phyloP scores from a whole-genome alignment of 2,888 invertebrate species.

The Dascillus cervinus region DNA sequence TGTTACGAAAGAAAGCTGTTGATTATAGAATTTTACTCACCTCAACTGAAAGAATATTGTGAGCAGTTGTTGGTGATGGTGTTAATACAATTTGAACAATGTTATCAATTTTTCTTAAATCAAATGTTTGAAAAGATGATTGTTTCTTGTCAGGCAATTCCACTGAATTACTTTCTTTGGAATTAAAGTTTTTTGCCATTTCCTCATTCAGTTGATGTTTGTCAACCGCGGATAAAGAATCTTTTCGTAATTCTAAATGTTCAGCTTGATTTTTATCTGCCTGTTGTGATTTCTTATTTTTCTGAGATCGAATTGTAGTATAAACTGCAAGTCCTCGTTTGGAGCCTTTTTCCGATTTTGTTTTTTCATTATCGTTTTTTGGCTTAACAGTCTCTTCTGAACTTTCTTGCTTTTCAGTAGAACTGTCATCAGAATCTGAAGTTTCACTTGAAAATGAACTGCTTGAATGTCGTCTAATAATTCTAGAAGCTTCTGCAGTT shows the following conservation, averaged over 20 bases:
- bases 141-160: constrained; percentile 12
- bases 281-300: not conserved
- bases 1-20: too few species aligned
- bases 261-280: not conserved
- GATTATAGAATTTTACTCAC: too few species aligned
- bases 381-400: constrained; percentile 11
- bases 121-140: constrained; percentile 45
- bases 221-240: constrained; percentile 1
- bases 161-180: constrained; percentile 16
- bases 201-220: constrained; percentile 9
- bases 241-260: not conserved
- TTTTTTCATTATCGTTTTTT: constrained; percentile 1
- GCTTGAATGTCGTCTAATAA: constrained; percentile 75
- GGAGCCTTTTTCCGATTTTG: not conserved
- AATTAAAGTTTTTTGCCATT: constrained; percentile 19
- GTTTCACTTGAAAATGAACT: constrained; percentile 61
- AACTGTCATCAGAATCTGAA: constrained; percentile 42
- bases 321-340: not conserved
- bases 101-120: constrained; percentile 48
- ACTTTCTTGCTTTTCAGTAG: constrained; percentile 38
- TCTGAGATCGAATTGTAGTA: not conserved
- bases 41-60: constrained; percentile 3
- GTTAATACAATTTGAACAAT: constrained; percentile 56
- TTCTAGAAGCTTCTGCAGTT: constrained; percentile 66
- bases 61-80: constrained; percentile 6